Evolutionary conservation across 1,140 invertebrate species (phyloP), one percentile per base, ranked within the genome.

Genomic region (Trichonephila clavipes): DNA sequence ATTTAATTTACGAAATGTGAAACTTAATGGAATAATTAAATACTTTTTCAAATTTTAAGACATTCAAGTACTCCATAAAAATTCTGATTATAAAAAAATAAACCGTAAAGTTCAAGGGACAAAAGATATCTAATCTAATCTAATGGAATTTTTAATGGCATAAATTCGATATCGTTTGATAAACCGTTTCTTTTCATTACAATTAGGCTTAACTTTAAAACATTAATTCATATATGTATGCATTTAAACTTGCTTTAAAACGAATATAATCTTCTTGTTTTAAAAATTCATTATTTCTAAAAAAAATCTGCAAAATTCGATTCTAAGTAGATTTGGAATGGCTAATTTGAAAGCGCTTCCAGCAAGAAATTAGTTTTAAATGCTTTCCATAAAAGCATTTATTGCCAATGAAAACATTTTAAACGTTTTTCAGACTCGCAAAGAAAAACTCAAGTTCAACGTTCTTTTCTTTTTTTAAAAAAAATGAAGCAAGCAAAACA

Each of bases 341-440:
- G 7, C 12, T 77, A 58, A 85, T 59, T 12, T 85, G 18, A 85
- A 85, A 85, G 58, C 16, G 24, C 21, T 12, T 10, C n/a, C 14
- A 16, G 83, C 51, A 12, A 85, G 83, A 59, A 85, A 58, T 85
- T 85, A 59, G 44, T 85, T 85, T 85, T 85, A 51, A 85, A 85
- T 24, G 51, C 19, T 58, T 59, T 8, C 58, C 18, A 59, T 28
- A 85, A 85, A 61, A 85, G 44, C 72, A 34, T 77, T 77, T 77
- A 77, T 85, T 34, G 83, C 44, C 51, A 24, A 85, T 85, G 83
- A 61, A 85, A 85, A 28, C 44, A 85, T 28, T 58, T 4, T 59
- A 59, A 85, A 59, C 21, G 44, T n/a, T 85, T 85, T 21, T 85
- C 21, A 10, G 6, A 59, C 19, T 51, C 19, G 21, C 16, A 16